Percentiles rank a stretch among this genome's conserved stretches.
These are phyloP conservation scores for Mizuhopecten yessoensis DNA, from an alignment of 1,140 invertebrate species.

Conservation along the genomic window DNA sequence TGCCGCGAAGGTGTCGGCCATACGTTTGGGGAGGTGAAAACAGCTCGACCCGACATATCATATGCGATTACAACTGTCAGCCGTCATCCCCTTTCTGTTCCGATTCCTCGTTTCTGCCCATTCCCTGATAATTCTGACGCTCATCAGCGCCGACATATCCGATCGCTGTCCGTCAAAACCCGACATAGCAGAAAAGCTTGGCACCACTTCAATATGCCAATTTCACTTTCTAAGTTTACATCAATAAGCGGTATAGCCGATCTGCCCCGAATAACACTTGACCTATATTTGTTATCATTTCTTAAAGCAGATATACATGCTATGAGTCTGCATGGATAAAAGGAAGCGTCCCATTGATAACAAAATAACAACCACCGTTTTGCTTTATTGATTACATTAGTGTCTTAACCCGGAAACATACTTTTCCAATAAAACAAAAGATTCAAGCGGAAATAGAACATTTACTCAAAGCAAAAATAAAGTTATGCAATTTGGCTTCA, in stretches of 20 bases:
- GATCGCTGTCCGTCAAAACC: constrained; percentile 26
- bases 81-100: background rate
- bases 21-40: background rate
- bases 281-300: constrained; percentile 11
- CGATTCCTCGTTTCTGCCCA: background rate
- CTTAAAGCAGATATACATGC: background rate
- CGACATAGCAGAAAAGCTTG: background rate
- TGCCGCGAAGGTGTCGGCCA: background rate
- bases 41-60: background rate
- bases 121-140: constrained; percentile 20
- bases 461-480: no score
- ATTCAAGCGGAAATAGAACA: no score
- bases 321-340: background rate
- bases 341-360: background rate
- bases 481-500: no score
- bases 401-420: no score
- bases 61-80: constrained; percentile 1
- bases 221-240: constrained; percentile 39
- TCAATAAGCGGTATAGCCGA: background rate
- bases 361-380: background rate
- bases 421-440: no score
- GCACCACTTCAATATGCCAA: constrained; percentile 12
- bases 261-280: constrained; percentile 24
- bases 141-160: background rate
- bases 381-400: background rate